Conservation (phyloP, 2,113 vertebrate genomes). For the Reinhardtius hippoglossoides region DNA sequence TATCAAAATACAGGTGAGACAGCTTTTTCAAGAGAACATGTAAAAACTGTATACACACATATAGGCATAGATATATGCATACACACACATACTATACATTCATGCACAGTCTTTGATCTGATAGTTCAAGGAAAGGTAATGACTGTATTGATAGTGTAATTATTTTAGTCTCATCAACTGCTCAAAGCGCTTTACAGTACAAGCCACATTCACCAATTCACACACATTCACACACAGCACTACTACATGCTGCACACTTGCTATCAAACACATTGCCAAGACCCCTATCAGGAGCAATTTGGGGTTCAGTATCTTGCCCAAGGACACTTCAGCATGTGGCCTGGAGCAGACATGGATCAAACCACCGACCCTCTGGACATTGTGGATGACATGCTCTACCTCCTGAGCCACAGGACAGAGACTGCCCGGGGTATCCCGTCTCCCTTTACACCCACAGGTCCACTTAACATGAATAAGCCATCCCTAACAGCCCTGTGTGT, state of each 20-base stretch:
- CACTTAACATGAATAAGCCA: slow-evolving; percentile 15
- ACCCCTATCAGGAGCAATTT: neutral
- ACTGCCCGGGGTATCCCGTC: neutral
- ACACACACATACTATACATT: neutral
- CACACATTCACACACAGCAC: neutral
- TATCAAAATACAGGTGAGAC: neutral
- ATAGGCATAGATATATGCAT: neutral
- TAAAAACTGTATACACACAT: neutral
- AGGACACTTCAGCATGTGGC: neutral
- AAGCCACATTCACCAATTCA: no score
- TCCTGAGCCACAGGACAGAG: neutral
- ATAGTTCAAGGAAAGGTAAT: no score
- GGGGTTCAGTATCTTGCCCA: no score
- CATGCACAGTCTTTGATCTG: neutral
- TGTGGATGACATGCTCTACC: neutral
- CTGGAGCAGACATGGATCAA: neutral
- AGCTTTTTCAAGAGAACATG: neutral
- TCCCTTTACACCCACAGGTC: slow-evolving; percentile 12
- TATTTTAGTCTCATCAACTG: no score
- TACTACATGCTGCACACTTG: no score
- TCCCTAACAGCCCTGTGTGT: slow-evolving; percentile 20
- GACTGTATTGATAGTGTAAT: no score
- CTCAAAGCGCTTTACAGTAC: no score
- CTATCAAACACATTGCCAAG: neutral
- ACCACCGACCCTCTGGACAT: neutral